These are phyloP conservation scores for Eupithecia subumbrata DNA, from an alignment of 2,888 invertebrate genomes.

Conservation along the genomic window DNA sequence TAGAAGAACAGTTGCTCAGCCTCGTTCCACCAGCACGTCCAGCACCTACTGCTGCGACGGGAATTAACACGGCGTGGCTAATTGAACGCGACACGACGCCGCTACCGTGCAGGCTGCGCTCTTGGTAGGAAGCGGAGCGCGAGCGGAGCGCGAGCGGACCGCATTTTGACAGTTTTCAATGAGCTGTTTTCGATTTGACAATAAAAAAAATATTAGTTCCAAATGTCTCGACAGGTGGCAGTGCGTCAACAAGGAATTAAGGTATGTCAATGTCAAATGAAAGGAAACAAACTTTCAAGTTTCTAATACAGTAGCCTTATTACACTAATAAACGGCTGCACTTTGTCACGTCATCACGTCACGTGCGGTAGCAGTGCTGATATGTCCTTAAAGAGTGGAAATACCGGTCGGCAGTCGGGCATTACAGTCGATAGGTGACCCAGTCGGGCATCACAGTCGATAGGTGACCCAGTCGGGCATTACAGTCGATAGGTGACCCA, in stretches of 20 bases:
- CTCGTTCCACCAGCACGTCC: conserved; percentile 7
- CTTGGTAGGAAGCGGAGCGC: not conserved
- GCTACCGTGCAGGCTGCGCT: not conserved
- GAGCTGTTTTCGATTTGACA: too few relatives aligned
- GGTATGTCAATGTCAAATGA: too few relatives aligned
- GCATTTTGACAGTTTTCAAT: not conserved
- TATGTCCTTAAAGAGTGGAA: not conserved
- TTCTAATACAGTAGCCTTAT: too few relatives aligned
- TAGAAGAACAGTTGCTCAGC: conserved; percentile 10
- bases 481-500: not conserved
- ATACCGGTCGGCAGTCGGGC: not conserved
- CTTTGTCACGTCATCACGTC: too few relatives aligned
- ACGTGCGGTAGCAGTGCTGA: too few relatives aligned
- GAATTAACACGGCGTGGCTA: conserved; percentile 33
- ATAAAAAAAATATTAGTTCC: too few relatives aligned
- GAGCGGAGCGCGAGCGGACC: not conserved
- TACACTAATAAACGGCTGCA: too few relatives aligned
- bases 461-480: not conserved
- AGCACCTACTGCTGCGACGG: not conserved
- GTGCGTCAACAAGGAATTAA: too few relatives aligned
- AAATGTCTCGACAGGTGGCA: too few relatives aligned
- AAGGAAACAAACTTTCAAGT: too few relatives aligned
- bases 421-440: too few relatives aligned
- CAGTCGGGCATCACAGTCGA: too few relatives aligned
- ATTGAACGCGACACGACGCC: conserved; percentile 18